These are phyloP conservation scores for Strongylocentrotus purpuratus DNA, from an alignment of 35 echinoderm and acorn worm genomes.

Conservation along the genomic window DNA sequence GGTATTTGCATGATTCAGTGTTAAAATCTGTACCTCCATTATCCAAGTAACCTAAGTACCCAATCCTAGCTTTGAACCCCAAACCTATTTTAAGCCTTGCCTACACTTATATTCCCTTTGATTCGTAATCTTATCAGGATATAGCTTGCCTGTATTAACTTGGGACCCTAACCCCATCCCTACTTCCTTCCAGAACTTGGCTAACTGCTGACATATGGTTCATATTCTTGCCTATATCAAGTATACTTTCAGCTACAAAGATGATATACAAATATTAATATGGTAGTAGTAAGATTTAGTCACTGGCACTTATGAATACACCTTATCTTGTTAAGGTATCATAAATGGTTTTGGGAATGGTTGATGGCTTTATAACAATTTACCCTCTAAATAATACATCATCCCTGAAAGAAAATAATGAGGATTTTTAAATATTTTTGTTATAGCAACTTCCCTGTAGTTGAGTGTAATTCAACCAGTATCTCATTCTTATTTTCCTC, in stretches of 20 bases:
- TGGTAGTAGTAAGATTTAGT: neutral
- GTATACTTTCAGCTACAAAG: neutral
- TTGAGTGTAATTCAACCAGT: neutral
- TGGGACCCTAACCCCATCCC: no score
- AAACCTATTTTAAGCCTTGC: neutral
- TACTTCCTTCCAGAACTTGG: no score
- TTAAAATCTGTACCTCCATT: neutral
- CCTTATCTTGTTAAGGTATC: neutral
- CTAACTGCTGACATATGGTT: no score
- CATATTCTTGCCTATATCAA: neutral
- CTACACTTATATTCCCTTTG: neutral
- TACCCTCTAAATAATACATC: neutral
- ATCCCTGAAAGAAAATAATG: neutral
- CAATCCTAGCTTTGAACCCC: neutral
- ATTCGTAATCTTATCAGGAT: no score
- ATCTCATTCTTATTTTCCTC: neutral
- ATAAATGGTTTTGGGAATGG: neutral
- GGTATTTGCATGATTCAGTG: constrained; percentile 41
- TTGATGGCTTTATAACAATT: neutral
- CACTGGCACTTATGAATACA: neutral
- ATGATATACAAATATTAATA: neutral
- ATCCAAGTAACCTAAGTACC: neutral
- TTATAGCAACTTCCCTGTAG: no score
- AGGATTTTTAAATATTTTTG: neutral
- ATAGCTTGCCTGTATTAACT: no score